Evolutionary conservation across 2,113 vertebrate species (phyloP), one percentile per base, ranked within the genome.

Genomic region (Poeciliopsis occidentalis): DNA sequence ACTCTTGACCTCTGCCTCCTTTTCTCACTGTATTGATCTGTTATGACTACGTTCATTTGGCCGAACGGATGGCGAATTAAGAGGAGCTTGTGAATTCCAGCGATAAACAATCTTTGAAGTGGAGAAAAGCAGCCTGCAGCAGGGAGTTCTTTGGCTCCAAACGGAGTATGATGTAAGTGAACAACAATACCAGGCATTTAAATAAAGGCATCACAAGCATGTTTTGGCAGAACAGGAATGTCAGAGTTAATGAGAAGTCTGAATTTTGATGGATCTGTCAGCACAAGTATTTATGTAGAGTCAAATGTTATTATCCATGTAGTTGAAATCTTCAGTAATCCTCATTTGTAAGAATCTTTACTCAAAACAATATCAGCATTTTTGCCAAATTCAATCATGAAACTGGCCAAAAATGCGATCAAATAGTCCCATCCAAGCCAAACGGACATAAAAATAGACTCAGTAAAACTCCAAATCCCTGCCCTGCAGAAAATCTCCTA

Each of bases 1-100:
- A 68, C 71, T 47, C 64, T 47, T 74, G 71, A 80, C 68, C 80
- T 34, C 31, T 34, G 57, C 73, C 15, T 17, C 71, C 78, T 65
- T 68, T 69, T 78, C 69, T 54, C 44, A 29, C 29, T 60, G 62
- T 79, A 89, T 92, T 79, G 88, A 89, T 91, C 87, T 86, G 82
- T 82, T 91, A 88, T 82, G 79, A 89, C 83, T 85, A 65, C 4
- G 32, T 88, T 63, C 30, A 3, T 82, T 85, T 71, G 29, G 30
- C 66, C 66, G 54, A 78, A 84, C 19, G 37, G 79, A 69, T 67
- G 78, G 74, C 75, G 79, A 81, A 81, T 86, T 86, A 86, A 81
- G 80, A n/a, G 64, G 13, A 37, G 27, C 69, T 64, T n/a, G 60
- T 22, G 32, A 60, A 17, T 19, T 60, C 60, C 44, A 5, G 31